Evolutionary conservation across 2,797 vertebrate species (phyloP), one percentile per base, ranked within the genome.

Genomic region (Pangasius macronema): DNA sequence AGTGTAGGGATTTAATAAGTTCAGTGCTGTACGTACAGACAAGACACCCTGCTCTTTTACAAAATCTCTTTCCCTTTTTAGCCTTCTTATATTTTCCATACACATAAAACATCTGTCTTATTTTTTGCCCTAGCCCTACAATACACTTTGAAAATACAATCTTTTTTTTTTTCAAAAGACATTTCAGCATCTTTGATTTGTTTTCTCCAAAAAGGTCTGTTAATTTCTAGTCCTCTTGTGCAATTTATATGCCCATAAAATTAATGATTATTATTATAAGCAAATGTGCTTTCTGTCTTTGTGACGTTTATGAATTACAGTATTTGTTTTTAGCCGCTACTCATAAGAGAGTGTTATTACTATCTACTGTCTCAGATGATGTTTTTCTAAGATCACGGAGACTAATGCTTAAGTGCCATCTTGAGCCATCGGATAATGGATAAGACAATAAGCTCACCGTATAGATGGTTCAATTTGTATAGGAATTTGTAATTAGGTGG

Each of bases 141-240:
- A 86, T n/a, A 16, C 59, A 79, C 59, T 72, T 57, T 59, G 8
- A 11, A 80, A 30, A 65, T 55, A 55, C 75, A 46, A 81, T 70
- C 51, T 42, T 57, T 24, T 42, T 76, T 76, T 49, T 63, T 73
- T 55, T 59, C 14, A 33, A 55, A 57, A 80, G n/a, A 86, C 8
- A 20, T 20, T 83, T 87, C 67, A 82, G 51, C 49, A 70, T 81
- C 63, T 30, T 46, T 70, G 27, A 85, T 85, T 85, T 67, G 80
- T 30, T 70, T 39, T 57, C 33, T 57, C 20, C 30, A 70, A 53
- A 83, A 57, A 10, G 51, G 20, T 72, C 53, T 33, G 16, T 65
- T n/a, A 16, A 3, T 57, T 57, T 84, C 46, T 84, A 57, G 4
- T 42, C 67, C 6, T 68, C 20, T 27, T 27, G 67, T 55, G 51